Percentiles rank a stretch among this genome's conserved stretches.
Evolutionary conservation across 2,113 vertebrate genomes (phyloP).

Genomic region (Chloebia gouldiae): DNA sequence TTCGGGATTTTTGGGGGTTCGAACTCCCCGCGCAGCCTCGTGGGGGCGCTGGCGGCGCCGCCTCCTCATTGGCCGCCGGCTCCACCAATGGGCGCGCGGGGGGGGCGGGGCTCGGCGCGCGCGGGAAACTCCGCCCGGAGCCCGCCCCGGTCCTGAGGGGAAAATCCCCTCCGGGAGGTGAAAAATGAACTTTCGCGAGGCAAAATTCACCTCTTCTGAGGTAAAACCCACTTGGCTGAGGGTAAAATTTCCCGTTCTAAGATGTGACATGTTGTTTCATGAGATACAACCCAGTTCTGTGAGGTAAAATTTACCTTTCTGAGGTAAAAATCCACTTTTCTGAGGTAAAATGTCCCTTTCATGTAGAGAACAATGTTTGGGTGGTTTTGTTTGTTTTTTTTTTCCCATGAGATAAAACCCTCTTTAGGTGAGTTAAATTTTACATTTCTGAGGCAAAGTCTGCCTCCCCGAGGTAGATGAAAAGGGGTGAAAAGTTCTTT

Average conservation of each 20-base stretch:
- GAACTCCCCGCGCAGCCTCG: background rate
- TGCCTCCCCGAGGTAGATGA: background rate
- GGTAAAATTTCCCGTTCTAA: background rate
- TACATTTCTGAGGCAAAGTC: background rate
- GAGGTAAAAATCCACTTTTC: background rate
- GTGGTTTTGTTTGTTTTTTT: too few relatives aligned
- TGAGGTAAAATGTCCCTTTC: background rate
- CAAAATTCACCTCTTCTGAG: background rate
- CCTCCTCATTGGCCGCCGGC: background rate
- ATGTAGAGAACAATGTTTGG: too few relatives aligned
- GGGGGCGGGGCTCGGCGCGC: background rate
- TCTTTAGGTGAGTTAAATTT: background rate
- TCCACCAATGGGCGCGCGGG: background rate
- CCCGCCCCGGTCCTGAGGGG: background rate
- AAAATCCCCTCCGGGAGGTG: accelerated
- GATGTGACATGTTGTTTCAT: background rate
- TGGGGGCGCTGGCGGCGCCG: background rate
- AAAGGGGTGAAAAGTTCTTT: background rate
- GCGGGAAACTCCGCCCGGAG: background rate
- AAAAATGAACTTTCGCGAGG: background rate
- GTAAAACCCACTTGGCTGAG: accelerated
- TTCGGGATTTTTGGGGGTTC: background rate
- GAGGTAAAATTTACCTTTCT: background rate
- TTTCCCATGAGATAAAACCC: background rate
- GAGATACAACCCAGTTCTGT: background rate